Base-by-base conservation (phyloP, 2,888 invertebrate species). In the Oxystoma pomonae region DNA sequence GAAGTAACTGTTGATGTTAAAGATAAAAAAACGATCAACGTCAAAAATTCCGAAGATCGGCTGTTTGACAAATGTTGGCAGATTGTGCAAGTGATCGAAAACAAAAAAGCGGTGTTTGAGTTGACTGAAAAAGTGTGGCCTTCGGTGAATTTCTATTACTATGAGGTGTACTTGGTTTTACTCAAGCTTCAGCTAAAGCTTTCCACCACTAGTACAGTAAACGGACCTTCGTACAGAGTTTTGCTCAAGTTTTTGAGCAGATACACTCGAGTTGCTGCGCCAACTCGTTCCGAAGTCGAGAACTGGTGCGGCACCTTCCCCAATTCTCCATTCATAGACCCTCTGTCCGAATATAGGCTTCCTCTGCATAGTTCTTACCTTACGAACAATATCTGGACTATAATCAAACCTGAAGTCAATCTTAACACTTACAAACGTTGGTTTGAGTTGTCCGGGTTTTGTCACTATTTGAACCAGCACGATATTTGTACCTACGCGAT, bases 111-210 rank as follows among this genome's bases (percentile, higher is more conserved):
- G 19, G 69, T 80, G 69, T 73, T 64, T 63, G 66, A 63, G 19
- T 69, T 72, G 62, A 67, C 81, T 21, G 69, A 74, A 58, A 66
- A 69, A 16, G 64, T 77, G 56, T 75, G 75, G 73, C 65, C 69
- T 20, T 67, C 64, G 60, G 76, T 77, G 67, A 83, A 83, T 71
- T 81, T 80, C 66, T 85, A 84, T 71, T 76, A 84, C 67, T 84
- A 84, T 65, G 85, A 85, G 76, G 80, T 83, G 2, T 83, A 82
- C 67, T 71, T 79, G 20, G 79, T 81, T 17, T 77, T 84, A 55
- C 71, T 82, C 64, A 76, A 80, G 57, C 73, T 82, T 12, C 62
- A 77, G 35, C 61, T 55, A 7, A 60, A 61, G 1, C 21, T 62
- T 2, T 60, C 63, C 67, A 69, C 51, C 19, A 57, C 35, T 18